Conservation (phyloP, 2,888 invertebrate species). For the Acronicta psi region DNA sequence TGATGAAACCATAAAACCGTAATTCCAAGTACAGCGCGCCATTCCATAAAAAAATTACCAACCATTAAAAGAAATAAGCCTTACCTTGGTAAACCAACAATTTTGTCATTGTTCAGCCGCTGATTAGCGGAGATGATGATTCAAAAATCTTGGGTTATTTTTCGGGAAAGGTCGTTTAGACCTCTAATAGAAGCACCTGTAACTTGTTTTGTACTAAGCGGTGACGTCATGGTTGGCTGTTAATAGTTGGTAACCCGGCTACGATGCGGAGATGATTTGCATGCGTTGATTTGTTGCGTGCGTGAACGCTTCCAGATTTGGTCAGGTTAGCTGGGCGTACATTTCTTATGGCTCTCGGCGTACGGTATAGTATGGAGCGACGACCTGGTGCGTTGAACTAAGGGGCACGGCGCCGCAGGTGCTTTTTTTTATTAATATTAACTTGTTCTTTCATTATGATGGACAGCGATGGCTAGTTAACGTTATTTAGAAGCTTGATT, state of each 20-base stretch:
- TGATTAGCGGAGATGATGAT: constrained; percentile 7
- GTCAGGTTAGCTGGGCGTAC: constrained; percentile 75
- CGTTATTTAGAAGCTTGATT: constrained; percentile 36
- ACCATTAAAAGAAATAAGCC: constrained; percentile 15
- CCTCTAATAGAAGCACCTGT: constrained; percentile 76
- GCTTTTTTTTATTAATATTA: constrained; percentile 76
- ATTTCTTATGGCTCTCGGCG: constrained; percentile 80
- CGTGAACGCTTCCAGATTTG: constrained; percentile 70
- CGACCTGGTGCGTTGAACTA: constrained; percentile 86
- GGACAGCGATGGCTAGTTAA: constrained; percentile 45
- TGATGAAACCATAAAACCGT: constrained; percentile 23
- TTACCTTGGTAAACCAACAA: constrained; percentile 23
- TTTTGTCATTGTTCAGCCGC: constrained; percentile 15
- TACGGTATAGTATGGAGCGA: constrained; percentile 84
- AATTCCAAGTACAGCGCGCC: constrained; percentile 6
- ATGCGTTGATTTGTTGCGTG: constrained; percentile 66
- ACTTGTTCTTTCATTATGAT: constrained; percentile 60
- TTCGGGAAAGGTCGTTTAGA: constrained; percentile 72
- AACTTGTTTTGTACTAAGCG: constrained; percentile 79
- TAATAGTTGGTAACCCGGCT: constrained; percentile 70
- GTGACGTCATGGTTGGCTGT: constrained; percentile 80
- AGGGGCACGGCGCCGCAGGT: constrained; percentile 74
- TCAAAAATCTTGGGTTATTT: constrained; percentile 38
- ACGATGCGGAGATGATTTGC: constrained; percentile 70
- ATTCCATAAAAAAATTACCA: constrained; percentile 14